Base-by-base conservation (phyloP, 2,113 vertebrate genomes). In the Notiomystis cincta region DNA sequence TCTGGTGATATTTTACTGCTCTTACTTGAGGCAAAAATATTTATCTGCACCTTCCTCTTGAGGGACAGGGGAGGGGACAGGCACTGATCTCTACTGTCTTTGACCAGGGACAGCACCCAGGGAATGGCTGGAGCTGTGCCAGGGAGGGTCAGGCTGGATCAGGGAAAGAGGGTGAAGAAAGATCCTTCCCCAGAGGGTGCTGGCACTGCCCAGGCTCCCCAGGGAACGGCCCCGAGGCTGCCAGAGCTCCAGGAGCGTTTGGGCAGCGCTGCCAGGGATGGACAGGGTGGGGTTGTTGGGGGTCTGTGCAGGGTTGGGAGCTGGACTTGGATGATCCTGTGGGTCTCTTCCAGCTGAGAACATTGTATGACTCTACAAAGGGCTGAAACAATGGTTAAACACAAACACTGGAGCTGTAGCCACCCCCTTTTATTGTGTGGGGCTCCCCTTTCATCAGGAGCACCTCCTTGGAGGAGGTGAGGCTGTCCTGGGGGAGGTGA, bases 281-380 rank as follows among this genome's bases (percentile, higher is more conserved):
- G 14, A 2, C 62, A 76, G 78, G 78, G 21, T 62, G 79, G 87
- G 70, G 13, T 1, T 89, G 17, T 31, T 47, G 78, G 45, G 51
- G 61, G 54, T 75, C 45, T 75, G 69, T 0, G 61, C 54, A 76
- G 79, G 21, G 47, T 0, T 4, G 13, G n/a, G 61, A 0, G 62
- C 0, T 54, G 25, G 0, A 0, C 11, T 70, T 33, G 45, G 47
- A 0, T 15, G 30, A 48, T 48, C 71, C 48, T 31, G 35, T 1
- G 48, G 7, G 7, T 48, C 19, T 11, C 25, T 69, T 0, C 16
- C 31, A 69, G 0, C 54, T 24, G 48, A 62, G 48, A 48, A 24
- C 14, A 33, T 56, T 62, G 16, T 33, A 3, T 47, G 47, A 31
- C 42, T 54, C 66, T 23, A 3, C 25, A 33, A 11, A 73, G 44